Base-by-base conservation (phyloP, 2,888 invertebrate species). In the Nematopogon swammerdamellus region DNA sequence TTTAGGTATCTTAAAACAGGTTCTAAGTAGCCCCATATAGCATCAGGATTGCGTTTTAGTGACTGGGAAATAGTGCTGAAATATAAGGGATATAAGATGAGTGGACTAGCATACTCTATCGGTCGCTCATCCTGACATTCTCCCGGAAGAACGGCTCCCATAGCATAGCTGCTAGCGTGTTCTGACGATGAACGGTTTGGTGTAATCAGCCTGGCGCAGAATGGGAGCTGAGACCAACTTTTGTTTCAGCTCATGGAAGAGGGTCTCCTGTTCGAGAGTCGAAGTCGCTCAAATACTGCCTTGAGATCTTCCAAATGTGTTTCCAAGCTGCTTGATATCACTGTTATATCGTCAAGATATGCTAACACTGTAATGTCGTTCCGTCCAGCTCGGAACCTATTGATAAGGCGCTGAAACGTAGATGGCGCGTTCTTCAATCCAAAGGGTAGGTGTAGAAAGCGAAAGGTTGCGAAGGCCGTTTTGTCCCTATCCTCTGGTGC, bases 401-500 rank as follows among this genome's bases (percentile, higher is more conserved):
- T 55, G 14, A 58, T 56, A 2, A 58, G 19, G 11, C 51, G 20
- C 42, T 53, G 51, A 43, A 59, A 59, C 0, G 56, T 58, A 1
- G 56, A 51, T 3, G 58, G 56, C 1, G 58, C 58, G 42, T 60
- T 58, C 14, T 54, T 46, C 1, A 58, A 45, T 1, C 59, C 59
- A 19, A 60, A 60, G 1, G 57, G 55, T 58, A 59, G 58, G 20
- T 57, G 43, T 2, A 53, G 51, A 44, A 58, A 60, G n/a, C 50
- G 49, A 44, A 49, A 60, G 3, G 58, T 58, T 8, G 55, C 53
- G 19, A 59, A 58, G 0, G 55, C 53, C 2, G 59, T 60, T 48
- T 57, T 58, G 1, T 47, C 45, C 42, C 48, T 53, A 42, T 59
- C 54, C 42, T 46, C 50, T 30, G 54, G 50, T 17, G 45, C 18